Evolutionary conservation across 2,113 vertebrate species (phyloP).

Genomic region (Poicephalus gulielmi): DNA sequence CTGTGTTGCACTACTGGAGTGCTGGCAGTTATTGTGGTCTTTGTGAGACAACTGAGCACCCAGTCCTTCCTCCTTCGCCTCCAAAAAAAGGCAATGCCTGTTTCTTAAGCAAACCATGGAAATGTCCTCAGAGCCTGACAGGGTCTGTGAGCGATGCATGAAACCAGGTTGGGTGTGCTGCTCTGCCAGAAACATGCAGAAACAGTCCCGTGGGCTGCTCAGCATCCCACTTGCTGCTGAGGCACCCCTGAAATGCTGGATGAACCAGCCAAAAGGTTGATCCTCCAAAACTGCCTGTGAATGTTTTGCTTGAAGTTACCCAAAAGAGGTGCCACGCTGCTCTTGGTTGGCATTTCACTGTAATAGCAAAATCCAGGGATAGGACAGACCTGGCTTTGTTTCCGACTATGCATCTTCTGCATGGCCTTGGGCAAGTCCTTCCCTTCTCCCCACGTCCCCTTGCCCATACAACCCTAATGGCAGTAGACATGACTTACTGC

Average conservation of each 20-base stretch:
- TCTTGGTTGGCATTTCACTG: background rate
- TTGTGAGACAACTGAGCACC: background rate
- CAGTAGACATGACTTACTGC: background rate
- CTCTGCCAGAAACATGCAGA: background rate
- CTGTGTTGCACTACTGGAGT: background rate
- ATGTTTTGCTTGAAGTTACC: background rate
- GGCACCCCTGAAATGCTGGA: background rate
- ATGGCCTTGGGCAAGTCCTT: background rate
- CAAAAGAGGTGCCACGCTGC: background rate
- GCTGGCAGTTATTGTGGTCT: background rate
- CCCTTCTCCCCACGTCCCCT: background rate
- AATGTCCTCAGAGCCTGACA: background rate
- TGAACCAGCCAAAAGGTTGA: background rate
- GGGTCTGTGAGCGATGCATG: rapidly evolving
- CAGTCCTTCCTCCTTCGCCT: background rate
- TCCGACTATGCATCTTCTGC: background rate
- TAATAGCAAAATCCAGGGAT: background rate
- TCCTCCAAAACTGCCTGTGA: background rate
- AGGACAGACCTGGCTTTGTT: background rate
- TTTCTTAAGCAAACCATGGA: background rate
- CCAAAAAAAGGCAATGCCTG: too few species aligned
- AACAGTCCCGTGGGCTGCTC: rapidly evolving
- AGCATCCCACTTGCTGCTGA: background rate
- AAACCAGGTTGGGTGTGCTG: background rate
- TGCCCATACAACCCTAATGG: background rate